phyloP scores from a whole-genome alignment of 2,797 vertebrate genomes.

The Channallabes apus region DNA sequence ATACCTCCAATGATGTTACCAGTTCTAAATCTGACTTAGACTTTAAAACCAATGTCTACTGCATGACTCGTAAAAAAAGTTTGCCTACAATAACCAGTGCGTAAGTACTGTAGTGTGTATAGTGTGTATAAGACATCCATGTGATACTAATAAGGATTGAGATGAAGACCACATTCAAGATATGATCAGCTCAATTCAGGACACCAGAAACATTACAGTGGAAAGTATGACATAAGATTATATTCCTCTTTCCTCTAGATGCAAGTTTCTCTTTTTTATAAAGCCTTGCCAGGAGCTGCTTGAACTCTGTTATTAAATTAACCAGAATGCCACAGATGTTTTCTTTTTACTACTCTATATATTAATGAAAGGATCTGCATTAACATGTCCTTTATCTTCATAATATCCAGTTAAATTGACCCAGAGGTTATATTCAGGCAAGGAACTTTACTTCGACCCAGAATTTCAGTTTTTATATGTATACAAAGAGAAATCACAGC shows the following conservation, averaged over 20 bases:
- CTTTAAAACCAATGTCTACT: background rate
- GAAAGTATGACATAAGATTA: constrained; percentile 28
- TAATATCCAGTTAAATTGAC: background rate
- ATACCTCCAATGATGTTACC: background rate
- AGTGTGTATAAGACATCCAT: background rate
- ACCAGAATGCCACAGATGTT: constrained; percentile 60
- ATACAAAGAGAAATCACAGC: background rate
- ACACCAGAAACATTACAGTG: background rate
- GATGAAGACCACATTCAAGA: background rate
- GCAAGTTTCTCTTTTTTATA: background rate
- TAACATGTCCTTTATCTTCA: constrained; percentile 41
- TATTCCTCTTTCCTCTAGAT: background rate
- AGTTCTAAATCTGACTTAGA: background rate
- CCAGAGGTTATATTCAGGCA: constrained; percentile 3
- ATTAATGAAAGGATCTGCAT: constrained; percentile 54
- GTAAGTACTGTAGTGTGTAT: too few species aligned
- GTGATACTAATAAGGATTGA: background rate
- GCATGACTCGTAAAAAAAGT: background rate
- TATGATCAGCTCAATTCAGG: background rate
- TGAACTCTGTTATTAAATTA: constrained; percentile 63
- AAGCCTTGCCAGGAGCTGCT: constrained; percentile 58
- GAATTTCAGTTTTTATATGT: background rate
- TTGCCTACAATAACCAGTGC: background rate
- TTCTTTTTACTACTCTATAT: constrained; percentile 37
- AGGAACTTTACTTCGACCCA: background rate